Conservation (phyloP, 1,140 invertebrate species). For the Papilio glaucus region DNA sequence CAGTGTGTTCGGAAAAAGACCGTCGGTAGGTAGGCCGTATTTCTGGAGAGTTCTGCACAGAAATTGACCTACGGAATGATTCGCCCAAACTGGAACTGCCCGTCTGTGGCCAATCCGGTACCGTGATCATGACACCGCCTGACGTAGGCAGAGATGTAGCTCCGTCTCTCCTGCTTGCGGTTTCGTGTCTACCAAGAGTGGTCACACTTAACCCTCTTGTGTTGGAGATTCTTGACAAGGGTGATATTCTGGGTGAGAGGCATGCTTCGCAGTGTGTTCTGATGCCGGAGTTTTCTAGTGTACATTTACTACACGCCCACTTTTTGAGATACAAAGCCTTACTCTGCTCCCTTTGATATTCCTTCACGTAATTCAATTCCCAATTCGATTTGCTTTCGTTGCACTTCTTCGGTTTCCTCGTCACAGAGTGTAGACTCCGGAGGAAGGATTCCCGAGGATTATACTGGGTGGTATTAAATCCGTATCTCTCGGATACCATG, state of each 20-base stretch:
- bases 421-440: constrained; percentile 77
- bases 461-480: constrained; percentile 55
- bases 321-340: constrained; percentile 74
- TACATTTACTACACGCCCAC: constrained; percentile 91
- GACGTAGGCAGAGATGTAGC: constrained; percentile 73
- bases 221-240: constrained; percentile 69
- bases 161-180: constrained; percentile 66
- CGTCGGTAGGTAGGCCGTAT: constrained; percentile 85
- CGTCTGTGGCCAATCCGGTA: constrained; percentile 74
- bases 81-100: constrained; percentile 77
- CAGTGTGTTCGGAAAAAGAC: constrained; percentile 86
- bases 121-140: constrained; percentile 78
- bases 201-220: constrained; percentile 75
- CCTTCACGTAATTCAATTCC: constrained; percentile 79
- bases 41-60: constrained; percentile 80
- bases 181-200: constrained; percentile 76
- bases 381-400: constrained; percentile 78
- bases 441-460: constrained; percentile 74
- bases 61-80: constrained; percentile 79
- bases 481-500: constrained; percentile 76
- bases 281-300: constrained; percentile 87
- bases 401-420: constrained; percentile 70
- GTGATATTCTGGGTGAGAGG: constrained; percentile 72
- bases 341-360: constrained; percentile 76
- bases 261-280: constrained; percentile 88